phyloP scores from a whole-genome alignment of 2,888 invertebrate genomes.

The Steinernema carpocapsae region DNA sequence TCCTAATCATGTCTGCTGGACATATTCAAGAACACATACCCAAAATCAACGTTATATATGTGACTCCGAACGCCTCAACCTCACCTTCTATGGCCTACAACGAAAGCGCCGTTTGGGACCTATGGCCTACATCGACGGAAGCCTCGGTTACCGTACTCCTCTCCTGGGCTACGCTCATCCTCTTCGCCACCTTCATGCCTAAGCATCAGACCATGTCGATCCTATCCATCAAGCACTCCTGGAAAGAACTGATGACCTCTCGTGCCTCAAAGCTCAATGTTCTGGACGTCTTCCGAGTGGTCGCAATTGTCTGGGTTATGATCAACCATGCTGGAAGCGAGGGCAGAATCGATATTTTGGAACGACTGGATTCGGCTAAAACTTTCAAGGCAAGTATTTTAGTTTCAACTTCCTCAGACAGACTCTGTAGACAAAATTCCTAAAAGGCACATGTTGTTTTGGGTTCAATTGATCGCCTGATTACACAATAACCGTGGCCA shows the following conservation, averaged over 20 bases:
- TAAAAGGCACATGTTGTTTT: slow-evolving; percentile 1
- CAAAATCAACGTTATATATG: not conserved
- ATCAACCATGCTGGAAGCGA: slow-evolving; percentile 65
- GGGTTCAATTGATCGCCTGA: not conserved
- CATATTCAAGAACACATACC: slow-evolving; percentile 27
- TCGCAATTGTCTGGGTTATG: slow-evolving; percentile 67
- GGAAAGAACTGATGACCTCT: slow-evolving; percentile 49
- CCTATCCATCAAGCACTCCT: slow-evolving; percentile 12
- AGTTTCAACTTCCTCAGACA: not conserved
- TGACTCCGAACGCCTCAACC: not conserved
- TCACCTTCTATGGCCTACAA: not conserved
- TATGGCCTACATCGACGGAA: slow-evolving; percentile 18
- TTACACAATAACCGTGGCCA: not conserved
- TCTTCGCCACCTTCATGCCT: slow-evolving; percentile 19
- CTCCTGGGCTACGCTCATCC: not conserved
- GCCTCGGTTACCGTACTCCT: slow-evolving; percentile 12
- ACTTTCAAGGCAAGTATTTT: slow-evolving; percentile 54
- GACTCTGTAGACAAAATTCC: not conserved
- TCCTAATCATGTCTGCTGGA: slow-evolving; percentile 32
- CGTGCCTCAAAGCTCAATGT: slow-evolving; percentile 54
- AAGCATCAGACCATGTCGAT: slow-evolving; percentile 12
- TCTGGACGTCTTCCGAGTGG: slow-evolving; percentile 52
- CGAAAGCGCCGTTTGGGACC: slow-evolving; percentile 16
- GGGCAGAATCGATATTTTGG: slow-evolving; percentile 64
- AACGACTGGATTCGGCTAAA: slow-evolving; percentile 57